These are phyloP conservation scores for Vultur gryphus DNA, from an alignment of 2,797 vertebrate genomes.

Conservation along the genomic window DNA sequence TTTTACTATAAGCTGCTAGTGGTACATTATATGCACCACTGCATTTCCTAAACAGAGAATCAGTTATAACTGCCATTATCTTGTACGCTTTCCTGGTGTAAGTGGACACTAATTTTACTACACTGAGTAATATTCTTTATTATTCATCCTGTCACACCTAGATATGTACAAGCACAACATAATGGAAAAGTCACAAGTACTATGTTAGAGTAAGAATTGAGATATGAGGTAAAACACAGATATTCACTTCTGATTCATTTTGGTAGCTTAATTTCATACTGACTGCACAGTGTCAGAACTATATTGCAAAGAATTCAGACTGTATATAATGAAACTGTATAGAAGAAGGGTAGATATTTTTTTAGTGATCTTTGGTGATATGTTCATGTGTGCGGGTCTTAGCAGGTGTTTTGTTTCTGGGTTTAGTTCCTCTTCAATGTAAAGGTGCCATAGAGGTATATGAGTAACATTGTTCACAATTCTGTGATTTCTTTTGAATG, in stretches of 20 bases:
- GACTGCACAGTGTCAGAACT: not conserved
- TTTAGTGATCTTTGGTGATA: not conserved
- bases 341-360: not conserved
- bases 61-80: not conserved
- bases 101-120: not conserved
- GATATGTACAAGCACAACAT: not conserved
- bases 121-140: not conserved
- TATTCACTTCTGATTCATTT: not conserved
- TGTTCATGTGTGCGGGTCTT: not conserved
- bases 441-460: not conserved
- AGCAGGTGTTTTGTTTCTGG: not conserved
- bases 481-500: not conserved
- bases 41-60: not conserved
- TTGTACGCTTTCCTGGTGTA: not conserved
- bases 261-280: not conserved
- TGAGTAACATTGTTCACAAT: not conserved
- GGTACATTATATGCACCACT: not conserved
- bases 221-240: not conserved
- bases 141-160: not conserved
- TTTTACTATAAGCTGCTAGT: not conserved
- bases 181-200: not conserved
- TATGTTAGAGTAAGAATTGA: not conserved
- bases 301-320: not conserved
- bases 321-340: rapidly evolving
- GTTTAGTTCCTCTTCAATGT: not conserved